Conservation (phyloP, 2,113 vertebrate genomes). For the Dissostichus mawsoni region DNA sequence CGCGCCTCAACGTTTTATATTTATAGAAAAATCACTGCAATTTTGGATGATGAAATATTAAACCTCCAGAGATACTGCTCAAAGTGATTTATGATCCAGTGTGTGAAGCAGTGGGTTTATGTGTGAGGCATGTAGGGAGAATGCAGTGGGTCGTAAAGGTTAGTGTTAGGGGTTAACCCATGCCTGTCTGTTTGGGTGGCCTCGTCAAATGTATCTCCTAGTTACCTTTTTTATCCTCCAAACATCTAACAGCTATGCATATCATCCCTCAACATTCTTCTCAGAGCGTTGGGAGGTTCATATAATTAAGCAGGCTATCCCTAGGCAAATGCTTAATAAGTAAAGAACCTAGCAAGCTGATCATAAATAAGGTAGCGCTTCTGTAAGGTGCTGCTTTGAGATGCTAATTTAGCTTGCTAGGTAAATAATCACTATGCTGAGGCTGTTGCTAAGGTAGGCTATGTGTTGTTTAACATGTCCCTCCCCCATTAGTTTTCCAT, state of each 20-base stretch:
- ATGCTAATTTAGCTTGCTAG: no score
- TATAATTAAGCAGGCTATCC: neutral
- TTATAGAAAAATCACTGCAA: slow-evolving; percentile 37
- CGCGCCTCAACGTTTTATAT: slow-evolving; percentile 39
- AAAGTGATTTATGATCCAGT: neutral
- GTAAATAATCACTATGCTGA: no score
- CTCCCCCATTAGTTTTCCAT: neutral
- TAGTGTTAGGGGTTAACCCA: no score
- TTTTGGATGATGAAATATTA: slow-evolving; percentile 52
- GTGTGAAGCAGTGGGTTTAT: neutral
- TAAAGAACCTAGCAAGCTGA: neutral
- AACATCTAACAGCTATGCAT: neutral
- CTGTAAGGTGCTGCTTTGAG: neutral
- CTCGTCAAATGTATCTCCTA: slow-evolving; percentile 3
- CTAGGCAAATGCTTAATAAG: neutral
- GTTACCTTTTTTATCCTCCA: neutral
- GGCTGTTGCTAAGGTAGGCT: neutral
- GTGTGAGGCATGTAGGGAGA: neutral
- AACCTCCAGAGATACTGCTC: slow-evolving; percentile 25
- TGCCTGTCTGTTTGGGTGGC: neutral
- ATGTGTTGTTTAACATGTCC: neutral
- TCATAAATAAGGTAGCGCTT: neutral
- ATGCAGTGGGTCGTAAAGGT: neutral
- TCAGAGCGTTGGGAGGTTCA: neutral
- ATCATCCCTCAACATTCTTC: neutral